Conservation (phyloP, 2,113 vertebrate genomes). For the Oryzias woworae region DNA sequence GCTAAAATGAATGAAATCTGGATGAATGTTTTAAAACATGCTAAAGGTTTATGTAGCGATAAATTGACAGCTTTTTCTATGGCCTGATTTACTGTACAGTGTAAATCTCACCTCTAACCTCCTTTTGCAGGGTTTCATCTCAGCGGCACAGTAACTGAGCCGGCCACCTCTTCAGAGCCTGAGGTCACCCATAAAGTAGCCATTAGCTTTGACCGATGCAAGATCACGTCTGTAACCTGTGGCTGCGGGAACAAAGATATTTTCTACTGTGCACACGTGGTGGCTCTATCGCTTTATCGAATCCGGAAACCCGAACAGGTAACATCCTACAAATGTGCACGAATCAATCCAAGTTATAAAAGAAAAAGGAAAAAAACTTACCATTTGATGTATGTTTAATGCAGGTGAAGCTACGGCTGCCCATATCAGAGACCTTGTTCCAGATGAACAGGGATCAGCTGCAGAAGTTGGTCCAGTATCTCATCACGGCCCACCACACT, state of each 20-base stretch:
- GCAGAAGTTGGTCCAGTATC: constrained; percentile 98
- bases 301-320: constrained; percentile 96
- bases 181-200: constrained; percentile 95
- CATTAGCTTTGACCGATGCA: constrained; percentile 99
- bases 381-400: constrained; percentile 2
- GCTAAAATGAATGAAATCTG: neutral
- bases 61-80: neutral
- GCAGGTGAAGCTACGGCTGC: constrained; percentile 94
- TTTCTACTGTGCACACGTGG: constrained; percentile 98
- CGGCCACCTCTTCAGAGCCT: constrained; percentile 86
- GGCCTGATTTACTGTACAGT: neutral
- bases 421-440: constrained; percentile 98
- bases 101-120: constrained; percentile 2
- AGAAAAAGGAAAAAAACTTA: neutral
- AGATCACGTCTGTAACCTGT: constrained; percentile 98
- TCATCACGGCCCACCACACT: constrained; percentile 98
- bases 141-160: constrained; percentile 94
- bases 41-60: neutral
- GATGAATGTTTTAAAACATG: neutral
- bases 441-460: constrained; percentile 99
- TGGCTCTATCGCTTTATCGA: constrained; percentile 95
- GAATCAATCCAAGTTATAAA: neutral
- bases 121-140: constrained; percentile 88
- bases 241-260: constrained; percentile 98
- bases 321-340: neutral